A percentile compares a stretch with the other conserved stretches of the same genome.
These are phyloP conservation scores for Lochmaea crataegi DNA, from an alignment of 2,888 invertebrate species.

Conservation along the genomic window DNA sequence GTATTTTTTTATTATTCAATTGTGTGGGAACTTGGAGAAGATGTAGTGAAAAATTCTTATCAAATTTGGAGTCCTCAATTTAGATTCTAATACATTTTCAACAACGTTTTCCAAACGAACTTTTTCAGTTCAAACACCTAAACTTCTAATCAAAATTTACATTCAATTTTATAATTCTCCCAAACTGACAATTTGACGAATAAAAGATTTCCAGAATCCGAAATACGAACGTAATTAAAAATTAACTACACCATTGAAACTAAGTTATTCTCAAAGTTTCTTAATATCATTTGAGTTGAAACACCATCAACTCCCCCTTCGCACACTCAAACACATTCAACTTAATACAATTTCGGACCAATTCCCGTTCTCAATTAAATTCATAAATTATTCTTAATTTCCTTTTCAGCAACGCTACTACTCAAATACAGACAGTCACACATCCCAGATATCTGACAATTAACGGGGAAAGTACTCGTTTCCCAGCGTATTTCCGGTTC, in stretches of 20 bases:
- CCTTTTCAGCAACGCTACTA: slow-evolving; percentile 26
- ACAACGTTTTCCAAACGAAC: too few relatives aligned
- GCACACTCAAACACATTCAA: slow-evolving; percentile 1
- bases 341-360: slow-evolving; percentile 30
- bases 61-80: too few relatives aligned
- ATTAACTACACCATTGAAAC: slow-evolving; percentile 9
- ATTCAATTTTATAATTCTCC: not conserved
- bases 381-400: slow-evolving; percentile 40
- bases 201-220: not conserved
- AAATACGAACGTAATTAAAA: not conserved
- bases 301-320: slow-evolving; percentile 1
- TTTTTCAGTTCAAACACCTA: not conserved
- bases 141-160: not conserved
- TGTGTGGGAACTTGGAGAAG: too few relatives aligned
- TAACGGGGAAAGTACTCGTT: slow-evolving; percentile 5
- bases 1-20: too few relatives aligned
- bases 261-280: slow-evolving; percentile 10
- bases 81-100: too few relatives aligned
- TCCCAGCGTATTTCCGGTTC: slow-evolving; percentile 4
- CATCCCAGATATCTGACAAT: slow-evolving; percentile 9
- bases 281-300: slow-evolving; percentile 1
- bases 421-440: slow-evolving; percentile 17
- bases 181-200: not conserved
- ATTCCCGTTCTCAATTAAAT: slow-evolving; percentile 36
- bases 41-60: too few relatives aligned